These are phyloP conservation scores for Athene noctua DNA, from an alignment of 2,113 vertebrate genomes.

Conservation along the genomic window DNA sequence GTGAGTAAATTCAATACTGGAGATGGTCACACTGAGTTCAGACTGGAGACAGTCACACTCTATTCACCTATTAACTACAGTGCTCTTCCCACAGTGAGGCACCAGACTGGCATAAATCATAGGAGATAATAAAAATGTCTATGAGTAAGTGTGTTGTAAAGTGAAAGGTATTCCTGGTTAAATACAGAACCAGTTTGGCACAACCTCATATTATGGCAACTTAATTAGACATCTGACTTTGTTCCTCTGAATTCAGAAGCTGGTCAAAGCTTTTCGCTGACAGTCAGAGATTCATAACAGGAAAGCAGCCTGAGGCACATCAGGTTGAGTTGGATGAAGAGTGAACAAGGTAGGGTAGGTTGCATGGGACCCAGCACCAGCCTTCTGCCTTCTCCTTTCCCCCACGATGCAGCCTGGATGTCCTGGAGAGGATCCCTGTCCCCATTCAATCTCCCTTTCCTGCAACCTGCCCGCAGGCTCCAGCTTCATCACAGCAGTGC, in stretches of 20 bases:
- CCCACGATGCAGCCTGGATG: rapidly evolving
- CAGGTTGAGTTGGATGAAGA: neutral
- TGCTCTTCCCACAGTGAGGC: neutral
- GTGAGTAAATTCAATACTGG: neutral
- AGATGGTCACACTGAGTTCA: neutral
- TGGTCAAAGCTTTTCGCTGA: neutral
- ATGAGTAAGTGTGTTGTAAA: neutral
- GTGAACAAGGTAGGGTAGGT: neutral
- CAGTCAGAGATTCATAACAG: neutral
- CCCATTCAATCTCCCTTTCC: neutral
- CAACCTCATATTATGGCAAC: neutral
- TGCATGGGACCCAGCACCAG: neutral
- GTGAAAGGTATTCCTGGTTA: neutral
- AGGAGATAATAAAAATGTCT: neutral
- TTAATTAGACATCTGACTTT: neutral
- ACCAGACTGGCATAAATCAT: neutral
- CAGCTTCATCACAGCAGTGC: neutral
- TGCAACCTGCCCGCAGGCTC: neutral
- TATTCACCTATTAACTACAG: neutral
- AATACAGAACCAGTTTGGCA: neutral
- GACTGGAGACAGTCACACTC: rapidly evolving
- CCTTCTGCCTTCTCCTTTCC: neutral
- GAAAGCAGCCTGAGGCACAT: neutral
- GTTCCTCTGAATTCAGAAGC: neutral
- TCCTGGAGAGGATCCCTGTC: neutral